Conservation (phyloP, 2,113 vertebrate species). For the Gila orcuttii region DNA sequence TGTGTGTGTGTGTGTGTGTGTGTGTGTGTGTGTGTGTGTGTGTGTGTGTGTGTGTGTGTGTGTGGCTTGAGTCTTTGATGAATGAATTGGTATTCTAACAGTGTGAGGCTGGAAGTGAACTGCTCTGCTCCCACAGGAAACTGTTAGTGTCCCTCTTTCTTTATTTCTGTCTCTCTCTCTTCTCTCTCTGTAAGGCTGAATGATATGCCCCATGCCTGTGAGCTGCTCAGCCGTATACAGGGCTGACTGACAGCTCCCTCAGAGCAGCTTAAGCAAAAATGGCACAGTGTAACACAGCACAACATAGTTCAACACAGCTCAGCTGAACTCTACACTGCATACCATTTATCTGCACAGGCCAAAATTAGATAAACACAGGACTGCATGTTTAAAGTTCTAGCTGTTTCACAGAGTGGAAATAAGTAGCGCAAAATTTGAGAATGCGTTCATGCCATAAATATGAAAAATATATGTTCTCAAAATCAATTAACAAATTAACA, state of each 20-base stretch:
- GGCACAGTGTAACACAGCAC: conserved; percentile 43
- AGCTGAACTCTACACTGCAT: conserved; percentile 14
- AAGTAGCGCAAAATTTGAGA: not conserved
- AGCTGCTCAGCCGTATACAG: conserved; percentile 40
- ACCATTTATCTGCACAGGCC: conserved; percentile 18
- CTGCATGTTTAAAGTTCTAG: not conserved
- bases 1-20: conserved; percentile 28
- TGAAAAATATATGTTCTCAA: not conserved
- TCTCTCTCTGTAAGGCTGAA: conserved; percentile 33
- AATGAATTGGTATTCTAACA: conserved; percentile 59
- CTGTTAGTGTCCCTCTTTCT: conserved; percentile 30
- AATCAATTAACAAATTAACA: not conserved
- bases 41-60: conserved; percentile 31
- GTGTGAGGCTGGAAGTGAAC: conserved; percentile 55
- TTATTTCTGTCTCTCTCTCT: not conserved
- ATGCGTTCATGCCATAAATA: not conserved
- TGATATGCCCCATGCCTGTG: conserved; percentile 46
- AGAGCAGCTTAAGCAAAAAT: conserved; percentile 45
- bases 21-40: conserved; percentile 34
- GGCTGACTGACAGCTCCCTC: conserved; percentile 49
- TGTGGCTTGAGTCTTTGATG: conserved; percentile 41
- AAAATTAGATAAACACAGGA: conserved; percentile 2
- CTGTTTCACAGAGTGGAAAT: not conserved
- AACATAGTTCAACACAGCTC: conserved; percentile 31
- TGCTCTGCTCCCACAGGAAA: conserved; percentile 52